Percentiles rank a stretch among this genome's conserved stretches.
These are phyloP conservation scores for Austrolebias charrua DNA, from an alignment of 2,797 vertebrate species.

Conservation along the genomic window DNA sequence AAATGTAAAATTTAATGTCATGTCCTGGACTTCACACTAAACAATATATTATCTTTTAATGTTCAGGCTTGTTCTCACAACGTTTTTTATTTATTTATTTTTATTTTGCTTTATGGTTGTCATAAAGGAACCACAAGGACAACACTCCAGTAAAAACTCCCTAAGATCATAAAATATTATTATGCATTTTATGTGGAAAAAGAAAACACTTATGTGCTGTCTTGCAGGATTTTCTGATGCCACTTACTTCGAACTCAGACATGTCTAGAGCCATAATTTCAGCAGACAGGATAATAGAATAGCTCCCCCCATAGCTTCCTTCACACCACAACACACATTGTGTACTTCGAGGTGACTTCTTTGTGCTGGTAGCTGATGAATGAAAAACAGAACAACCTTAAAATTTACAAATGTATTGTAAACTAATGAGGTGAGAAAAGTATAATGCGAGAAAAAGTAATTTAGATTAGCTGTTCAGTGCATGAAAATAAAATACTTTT, in stretches of 20 bases:
- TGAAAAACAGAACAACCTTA: background rate
- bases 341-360: background rate
- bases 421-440: too few relatives aligned
- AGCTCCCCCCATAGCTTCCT: conserved; percentile 36
- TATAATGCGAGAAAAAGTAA: too few relatives aligned
- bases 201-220: background rate
- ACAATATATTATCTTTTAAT: too few relatives aligned
- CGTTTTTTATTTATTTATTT: too few relatives aligned
- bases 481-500: background rate
- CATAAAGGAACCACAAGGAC: too few relatives aligned
- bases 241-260: background rate
- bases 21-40: too few relatives aligned
- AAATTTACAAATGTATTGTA: too few relatives aligned
- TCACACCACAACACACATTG: conserved; percentile 13
- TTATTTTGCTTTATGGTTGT: too few relatives aligned
- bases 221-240: background rate
- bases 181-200: background rate
- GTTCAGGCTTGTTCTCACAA: too few relatives aligned
- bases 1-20: too few relatives aligned
- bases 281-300: conserved; percentile 16
- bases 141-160: too few relatives aligned
- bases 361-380: background rate
- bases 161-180: too few relatives aligned
- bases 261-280: background rate
- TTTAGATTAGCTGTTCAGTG: background rate